Conservation (phyloP, 2,113 vertebrate species). For the Malurus elegans region DNA sequence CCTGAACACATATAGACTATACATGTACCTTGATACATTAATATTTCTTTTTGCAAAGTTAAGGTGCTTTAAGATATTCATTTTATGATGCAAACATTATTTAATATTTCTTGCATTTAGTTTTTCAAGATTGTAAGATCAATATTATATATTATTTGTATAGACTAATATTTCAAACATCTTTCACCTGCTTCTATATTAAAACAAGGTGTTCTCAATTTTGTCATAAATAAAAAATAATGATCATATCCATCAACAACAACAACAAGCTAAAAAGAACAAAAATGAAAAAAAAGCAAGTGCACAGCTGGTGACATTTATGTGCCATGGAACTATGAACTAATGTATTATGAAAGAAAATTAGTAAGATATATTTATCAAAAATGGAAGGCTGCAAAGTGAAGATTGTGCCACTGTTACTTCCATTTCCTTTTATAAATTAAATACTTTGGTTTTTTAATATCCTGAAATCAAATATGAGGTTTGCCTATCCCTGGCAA, state of each 20-base stretch:
- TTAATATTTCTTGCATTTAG: conserved; percentile 20
- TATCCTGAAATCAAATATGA: not conserved
- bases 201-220: conserved; percentile 43
- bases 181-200: conserved; percentile 33
- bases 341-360: conserved; percentile 1
- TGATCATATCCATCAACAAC: not conserved
- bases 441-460: not conserved
- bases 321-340: not conserved
- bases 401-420: not conserved
- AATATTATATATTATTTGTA: conserved; percentile 28
- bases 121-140: conserved; percentile 19
- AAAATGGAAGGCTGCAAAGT: not conserved
- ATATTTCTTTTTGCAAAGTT: conserved; percentile 47
- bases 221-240: conserved; percentile 46
- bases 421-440: not conserved
- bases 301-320: not conserved
- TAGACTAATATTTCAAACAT: conserved; percentile 52
- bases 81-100: conserved; percentile 26
- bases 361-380: not conserved
- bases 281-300: not conserved
- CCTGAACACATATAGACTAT: not conserved
- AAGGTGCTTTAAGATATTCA: not conserved
- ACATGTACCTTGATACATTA: not conserved
- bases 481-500: not conserved
- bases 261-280: not conserved